Base-by-base conservation (phyloP, 2,113 vertebrate genomes). In the Mesocricetus auratus region DNA sequence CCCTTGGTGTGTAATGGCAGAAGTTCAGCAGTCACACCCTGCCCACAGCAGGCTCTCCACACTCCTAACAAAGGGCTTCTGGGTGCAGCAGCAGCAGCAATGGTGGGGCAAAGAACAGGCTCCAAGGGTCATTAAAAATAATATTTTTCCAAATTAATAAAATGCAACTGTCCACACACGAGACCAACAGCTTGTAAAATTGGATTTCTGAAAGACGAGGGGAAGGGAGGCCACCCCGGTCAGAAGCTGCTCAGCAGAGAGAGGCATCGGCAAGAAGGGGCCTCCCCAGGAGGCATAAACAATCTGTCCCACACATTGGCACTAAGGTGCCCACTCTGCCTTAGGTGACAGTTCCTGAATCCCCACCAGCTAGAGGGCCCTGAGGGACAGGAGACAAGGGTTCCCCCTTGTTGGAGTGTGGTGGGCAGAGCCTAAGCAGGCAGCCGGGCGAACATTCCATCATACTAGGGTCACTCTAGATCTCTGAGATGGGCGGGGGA, bases 111-210 rank as follows among this genome's bases (percentile, higher is more conserved):
- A 81, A 94, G 93, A 97, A 93, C 97, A 96, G 96, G 97, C 98
- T 97, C 96, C 92, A 95, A 86, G 91, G 97, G 96, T 95, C 97
- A 98, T 98, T 98, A 97, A 96, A 96, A 96, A 94, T 62, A 82
- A 21, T 74, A 73, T 97, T 98, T 96, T 89, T 64, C 85, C 21
- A 96, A 98, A 98, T 98, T 98, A 98, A 98, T 98, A 98, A 98
- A 98, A 98, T 96, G 98, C 97, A 98, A 97, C 97, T 93, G 94
- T 98, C 98, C 98, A 97, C 98, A 97, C 96, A 98, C 96, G 98
- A 98, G 98, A 98, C 95, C 97, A 98, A 98, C 98, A 97, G 96
- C 98, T 98, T 98, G 97, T 98, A 98, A 98, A 98, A 98, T 93
- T 98, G 97, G 97, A 98, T 98, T 98, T 98, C 60, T 98, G 88